Conservation (phyloP, 1,140 invertebrate species). For the Leptonema lineaticorne region DNA sequence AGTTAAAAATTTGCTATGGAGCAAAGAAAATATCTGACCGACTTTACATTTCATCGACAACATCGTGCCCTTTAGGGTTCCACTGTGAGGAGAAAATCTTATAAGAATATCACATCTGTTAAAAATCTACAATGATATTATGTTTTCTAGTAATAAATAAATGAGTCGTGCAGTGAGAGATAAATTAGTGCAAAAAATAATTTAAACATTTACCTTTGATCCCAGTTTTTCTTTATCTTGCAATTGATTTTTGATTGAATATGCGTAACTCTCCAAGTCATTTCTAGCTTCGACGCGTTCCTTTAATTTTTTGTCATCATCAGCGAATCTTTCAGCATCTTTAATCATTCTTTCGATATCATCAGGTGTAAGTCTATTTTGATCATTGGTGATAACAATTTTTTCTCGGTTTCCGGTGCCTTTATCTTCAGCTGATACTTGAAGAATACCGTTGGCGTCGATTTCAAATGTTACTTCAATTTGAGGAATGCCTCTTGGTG, state of each 20-base stretch:
- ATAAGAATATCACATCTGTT: neutral
- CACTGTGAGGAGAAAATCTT: constrained; percentile 23
- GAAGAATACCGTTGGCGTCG: constrained; percentile 97
- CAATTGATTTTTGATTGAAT: constrained; percentile 97
- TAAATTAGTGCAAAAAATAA: neutral
- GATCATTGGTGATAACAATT: constrained; percentile 98
- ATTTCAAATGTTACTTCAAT: constrained; percentile 99
- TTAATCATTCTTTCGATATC: constrained; percentile 99
- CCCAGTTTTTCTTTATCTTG: constrained; percentile 98
- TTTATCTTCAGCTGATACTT: constrained; percentile 97
- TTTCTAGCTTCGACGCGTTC: constrained; percentile 94
- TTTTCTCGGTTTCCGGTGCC: constrained; percentile 98
- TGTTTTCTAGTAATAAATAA: neutral
- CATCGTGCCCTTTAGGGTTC: constrained; percentile 19
- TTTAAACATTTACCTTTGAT: constrained; percentile 67
- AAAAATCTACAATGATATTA: neutral
- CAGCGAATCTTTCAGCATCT: constrained; percentile 97
- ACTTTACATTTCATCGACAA: constrained; percentile 40
- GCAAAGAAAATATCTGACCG: constrained; percentile 29
- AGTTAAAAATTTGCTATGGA: too few species aligned
- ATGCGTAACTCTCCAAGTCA: constrained; percentile 96
- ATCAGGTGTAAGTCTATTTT: constrained; percentile 94
- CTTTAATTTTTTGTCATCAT: constrained; percentile 98
- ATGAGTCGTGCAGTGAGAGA: neutral
- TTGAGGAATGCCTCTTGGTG: constrained; percentile 96